phyloP scores from a whole-genome alignment of 2,113 vertebrate genomes.

The Hepsetus odoe region DNA sequence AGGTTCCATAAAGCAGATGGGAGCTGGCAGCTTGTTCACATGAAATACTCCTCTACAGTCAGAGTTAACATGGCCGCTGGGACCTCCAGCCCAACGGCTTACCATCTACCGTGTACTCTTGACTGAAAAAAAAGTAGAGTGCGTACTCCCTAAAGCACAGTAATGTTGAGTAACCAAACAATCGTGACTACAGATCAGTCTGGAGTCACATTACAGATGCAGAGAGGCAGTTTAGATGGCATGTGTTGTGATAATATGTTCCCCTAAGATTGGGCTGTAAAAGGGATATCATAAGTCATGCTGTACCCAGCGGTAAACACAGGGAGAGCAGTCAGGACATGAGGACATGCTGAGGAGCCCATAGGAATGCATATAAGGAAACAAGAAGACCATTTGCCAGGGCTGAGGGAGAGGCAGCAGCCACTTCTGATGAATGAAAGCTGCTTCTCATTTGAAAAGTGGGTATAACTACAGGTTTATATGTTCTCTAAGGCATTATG shows the following conservation, averaged over 20 bases:
- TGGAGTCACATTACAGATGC: conserved; percentile 6
- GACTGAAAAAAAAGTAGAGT: conserved; percentile 24
- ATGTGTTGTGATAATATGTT: conserved; percentile 28
- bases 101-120: neutral
- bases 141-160: neutral
- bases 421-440: conserved; percentile 27
- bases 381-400: neutral
- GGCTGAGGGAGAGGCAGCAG: neutral
- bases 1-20: conserved; percentile 56
- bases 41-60: conserved; percentile 43
- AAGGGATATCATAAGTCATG: conserved; percentile 1
- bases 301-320: conserved; percentile 10
- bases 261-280: neutral
- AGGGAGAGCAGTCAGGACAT: neutral
- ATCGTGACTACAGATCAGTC: conserved; percentile 14
- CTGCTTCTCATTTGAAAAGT: conserved; percentile 20
- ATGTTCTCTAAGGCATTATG: neutral
- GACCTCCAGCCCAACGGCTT: conserved; percentile 19
- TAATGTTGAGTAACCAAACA: conserved; percentile 26
- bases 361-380: conserved; percentile 18
- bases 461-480: conserved; percentile 22
- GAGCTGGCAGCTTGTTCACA: conserved; percentile 37
- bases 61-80: conserved; percentile 46
- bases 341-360: conserved; percentile 1
- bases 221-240: conserved; percentile 30